Conservation (phyloP, 2,888 invertebrate genomes). For the Opisthograptis luteolata region DNA sequence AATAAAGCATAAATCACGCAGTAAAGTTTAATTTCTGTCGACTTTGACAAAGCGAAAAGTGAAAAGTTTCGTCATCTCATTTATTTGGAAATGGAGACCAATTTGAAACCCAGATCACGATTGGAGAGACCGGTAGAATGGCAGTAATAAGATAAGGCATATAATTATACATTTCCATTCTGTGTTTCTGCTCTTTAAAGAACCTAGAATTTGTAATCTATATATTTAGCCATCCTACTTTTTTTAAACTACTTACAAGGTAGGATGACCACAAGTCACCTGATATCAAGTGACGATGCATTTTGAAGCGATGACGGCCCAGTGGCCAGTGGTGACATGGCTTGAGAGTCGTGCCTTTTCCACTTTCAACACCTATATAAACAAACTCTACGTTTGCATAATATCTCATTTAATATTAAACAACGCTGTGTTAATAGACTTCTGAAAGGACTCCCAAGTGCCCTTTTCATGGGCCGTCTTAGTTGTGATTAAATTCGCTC, state of each 20-base stretch:
- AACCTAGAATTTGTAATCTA: no score
- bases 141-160: background rate
- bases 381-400: background rate
- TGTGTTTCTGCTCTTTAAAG: no score
- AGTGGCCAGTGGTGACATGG: no score
- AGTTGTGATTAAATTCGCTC: constrained; percentile 29
- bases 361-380: no score
- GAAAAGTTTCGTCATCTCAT: constrained; percentile 8
- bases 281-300: no score
- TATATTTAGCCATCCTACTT: no score
- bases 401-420: constrained; percentile 19
- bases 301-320: no score
- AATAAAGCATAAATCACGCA: constrained; percentile 15
- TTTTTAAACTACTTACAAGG: no score
- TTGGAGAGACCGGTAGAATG: background rate
- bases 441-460: constrained; percentile 16
- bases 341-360: background rate
- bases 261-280: no score
- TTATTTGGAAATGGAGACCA: constrained; percentile 4
- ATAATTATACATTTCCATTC: no score
- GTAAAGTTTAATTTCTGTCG: constrained; percentile 12
- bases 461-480: constrained; percentile 19
- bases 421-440: constrained; percentile 12
- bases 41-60: constrained; percentile 19
- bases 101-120: background rate